phyloP scores from a whole-genome alignment of 2,888 invertebrate genomes.

The Holacanthella duospinosa region DNA sequence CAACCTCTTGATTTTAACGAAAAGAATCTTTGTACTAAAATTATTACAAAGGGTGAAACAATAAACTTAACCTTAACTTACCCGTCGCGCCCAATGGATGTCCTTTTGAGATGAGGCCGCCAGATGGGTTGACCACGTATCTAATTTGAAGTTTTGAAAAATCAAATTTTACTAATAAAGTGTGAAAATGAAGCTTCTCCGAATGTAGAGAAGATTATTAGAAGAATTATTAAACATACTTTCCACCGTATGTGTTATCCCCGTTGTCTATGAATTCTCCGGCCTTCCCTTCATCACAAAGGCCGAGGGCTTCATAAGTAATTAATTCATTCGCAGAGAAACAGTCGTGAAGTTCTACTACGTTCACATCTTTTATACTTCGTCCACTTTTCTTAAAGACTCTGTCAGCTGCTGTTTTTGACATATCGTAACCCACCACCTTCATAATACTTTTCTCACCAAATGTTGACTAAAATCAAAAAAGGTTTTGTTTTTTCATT shows the following conservation, averaged over 20 bases:
- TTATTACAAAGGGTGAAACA: no score
- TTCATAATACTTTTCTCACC: constrained; percentile 67
- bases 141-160: no score
- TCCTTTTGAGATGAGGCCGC: constrained; percentile 96
- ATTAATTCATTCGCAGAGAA: constrained; percentile 95
- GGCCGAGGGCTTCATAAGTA: constrained; percentile 90
- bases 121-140: constrained; percentile 98
- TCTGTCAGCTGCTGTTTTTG: constrained; percentile 64
- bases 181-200: no score
- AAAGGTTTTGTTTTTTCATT: no score
- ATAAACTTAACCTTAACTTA: no score
- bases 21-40: no score
- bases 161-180: no score
- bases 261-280: constrained; percentile 84
- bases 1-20: no score
- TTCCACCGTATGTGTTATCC: constrained; percentile 94
- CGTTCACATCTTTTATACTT: constrained; percentile 72
- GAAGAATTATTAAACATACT: no score
- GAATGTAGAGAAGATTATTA: no score
- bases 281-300: constrained; percentile 81
- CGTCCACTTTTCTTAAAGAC: constrained; percentile 64
- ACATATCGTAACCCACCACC: constrained; percentile 88
- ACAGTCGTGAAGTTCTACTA: constrained; percentile 94
- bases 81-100: constrained; percentile 96
- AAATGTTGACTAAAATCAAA: constrained; percentile 80